A percentile compares a stretch with the other conserved stretches of the same genome.
Conservation (phyloP, 92 coral and sea anemone genomes). For the Phenganax subtilis region DNA sequence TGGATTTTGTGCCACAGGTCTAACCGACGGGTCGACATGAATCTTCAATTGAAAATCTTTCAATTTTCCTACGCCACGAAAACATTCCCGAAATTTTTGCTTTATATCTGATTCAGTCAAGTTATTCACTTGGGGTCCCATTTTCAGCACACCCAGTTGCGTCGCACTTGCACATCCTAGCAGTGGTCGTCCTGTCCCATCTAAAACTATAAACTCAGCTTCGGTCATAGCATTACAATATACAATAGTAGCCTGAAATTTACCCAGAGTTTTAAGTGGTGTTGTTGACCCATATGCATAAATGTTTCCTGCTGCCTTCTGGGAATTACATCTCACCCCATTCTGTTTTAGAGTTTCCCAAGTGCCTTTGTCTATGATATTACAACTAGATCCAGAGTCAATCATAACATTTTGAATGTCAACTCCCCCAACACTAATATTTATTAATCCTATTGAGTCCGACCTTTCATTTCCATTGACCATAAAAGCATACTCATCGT, state of each 20-base stretch:
- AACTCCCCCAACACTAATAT: constrained; percentile 33
- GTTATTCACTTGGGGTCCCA: constrained; percentile 31
- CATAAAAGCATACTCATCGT: constrained; percentile 27
- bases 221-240: neutral
- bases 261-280: constrained; percentile 36
- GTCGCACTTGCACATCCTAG: constrained; percentile 48
- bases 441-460: neutral
- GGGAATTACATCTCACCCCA: constrained; percentile 37
- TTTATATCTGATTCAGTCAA: constrained; percentile 10
- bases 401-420: constrained; percentile 26
- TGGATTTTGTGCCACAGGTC: constrained; percentile 34
- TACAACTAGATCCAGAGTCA: constrained; percentile 41
- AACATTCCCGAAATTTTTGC: constrained; percentile 21
- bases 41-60: constrained; percentile 32
- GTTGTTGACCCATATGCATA: constrained; percentile 4
- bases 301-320: constrained; percentile 25
- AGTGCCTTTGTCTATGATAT: constrained; percentile 29
- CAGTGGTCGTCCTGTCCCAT: constrained; percentile 46
- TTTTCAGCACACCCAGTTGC: constrained; percentile 33
- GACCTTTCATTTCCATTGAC: neutral
- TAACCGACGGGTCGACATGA: constrained; percentile 13
- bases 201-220: constrained; percentile 42
- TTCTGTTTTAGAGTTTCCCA: constrained; percentile 39
- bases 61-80: constrained; percentile 41
- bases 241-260: neutral